A percentile compares a stretch with the other conserved stretches of the same genome.
These are phyloP conservation scores for Picathartes gymnocephalus DNA, from an alignment of 2,113 vertebrate genomes.

Conservation along the genomic window DNA sequence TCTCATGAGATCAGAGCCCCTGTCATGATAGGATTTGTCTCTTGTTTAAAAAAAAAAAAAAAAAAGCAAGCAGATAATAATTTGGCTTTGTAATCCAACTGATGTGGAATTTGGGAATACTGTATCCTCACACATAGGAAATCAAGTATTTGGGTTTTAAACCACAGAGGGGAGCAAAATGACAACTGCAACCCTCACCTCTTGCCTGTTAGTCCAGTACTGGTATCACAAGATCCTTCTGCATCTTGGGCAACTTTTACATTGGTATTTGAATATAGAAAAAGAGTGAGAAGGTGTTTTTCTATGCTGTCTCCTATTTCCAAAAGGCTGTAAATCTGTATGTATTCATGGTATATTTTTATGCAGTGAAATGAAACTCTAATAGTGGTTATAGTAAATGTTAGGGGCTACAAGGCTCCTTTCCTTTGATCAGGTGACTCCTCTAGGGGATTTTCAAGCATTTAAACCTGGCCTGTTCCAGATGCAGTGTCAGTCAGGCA, in stretches of 20 bases:
- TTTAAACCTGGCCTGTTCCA: neutral
- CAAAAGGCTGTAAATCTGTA: neutral
- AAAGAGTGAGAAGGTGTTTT: neutral
- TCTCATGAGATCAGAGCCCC: constrained; percentile 15
- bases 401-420: neutral
- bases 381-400: neutral
- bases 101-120: neutral
- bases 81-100: neutral
- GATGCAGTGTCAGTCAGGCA: neutral
- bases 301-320: neutral
- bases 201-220: neutral
- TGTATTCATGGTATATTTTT: neutral
- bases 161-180: neutral
- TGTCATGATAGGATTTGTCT: neutral
- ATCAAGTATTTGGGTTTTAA: neutral
- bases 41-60: neutral
- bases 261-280: neutral
- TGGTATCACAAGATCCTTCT: neutral
- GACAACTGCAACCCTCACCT: neutral
- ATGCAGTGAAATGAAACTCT: neutral
- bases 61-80: neutral
- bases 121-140: neutral
- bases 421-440: neutral
- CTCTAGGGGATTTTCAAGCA: neutral
- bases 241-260: neutral